Base-by-base conservation (phyloP, 2,797 vertebrate species). In the Cephalopachus bancanus region DNA sequence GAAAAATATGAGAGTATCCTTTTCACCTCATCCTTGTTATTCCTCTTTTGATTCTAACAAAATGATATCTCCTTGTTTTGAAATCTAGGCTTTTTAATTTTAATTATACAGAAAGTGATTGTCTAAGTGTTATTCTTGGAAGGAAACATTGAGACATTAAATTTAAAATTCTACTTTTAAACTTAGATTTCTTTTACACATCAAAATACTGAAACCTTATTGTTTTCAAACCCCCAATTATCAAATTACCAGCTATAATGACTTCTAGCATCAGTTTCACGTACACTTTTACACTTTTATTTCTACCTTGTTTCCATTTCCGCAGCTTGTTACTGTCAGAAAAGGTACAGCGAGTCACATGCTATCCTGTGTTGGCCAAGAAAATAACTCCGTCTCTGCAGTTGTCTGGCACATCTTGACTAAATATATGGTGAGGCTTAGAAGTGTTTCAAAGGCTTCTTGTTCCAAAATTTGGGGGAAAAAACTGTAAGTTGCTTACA, bases 361-460 rank as follows among this genome's bases (percentile, higher is more conserved):
- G 80, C 44, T 11, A 49, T 81, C n/a, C 84, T 71, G 11, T 64
- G 53, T 53, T 49, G 84, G 89, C 85, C 65, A n/a, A 90, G 93
- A 87, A 92, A 91, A 88, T 17, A 74, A 28, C 86, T 84, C 17
- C 28, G 33, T 94, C 72, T 94, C 62, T 90, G 53, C 37, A 26
- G 72, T 75, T 75, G 83, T 95, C 87, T 96, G 86, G 83, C 91
- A 83, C 71, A 76, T 95, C 83, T 94, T 3, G 4, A 80, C 79
- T 95, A 86, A 96, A 93, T 85, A 78, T 71, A 92, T 55, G 57
- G 81, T 69, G 19, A 75, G 74, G 37, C 28, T 86, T 69, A 86
- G 74, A 93, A 94, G 53, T 90, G 65, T 83, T 89, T 93, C 92
- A 83, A 84, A 79, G 49, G 26, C 79, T 95, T 83, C 67, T 89